Evolutionary conservation across 2,113 vertebrate species (phyloP).

Genomic region (Ageneiosus marmoratus): DNA sequence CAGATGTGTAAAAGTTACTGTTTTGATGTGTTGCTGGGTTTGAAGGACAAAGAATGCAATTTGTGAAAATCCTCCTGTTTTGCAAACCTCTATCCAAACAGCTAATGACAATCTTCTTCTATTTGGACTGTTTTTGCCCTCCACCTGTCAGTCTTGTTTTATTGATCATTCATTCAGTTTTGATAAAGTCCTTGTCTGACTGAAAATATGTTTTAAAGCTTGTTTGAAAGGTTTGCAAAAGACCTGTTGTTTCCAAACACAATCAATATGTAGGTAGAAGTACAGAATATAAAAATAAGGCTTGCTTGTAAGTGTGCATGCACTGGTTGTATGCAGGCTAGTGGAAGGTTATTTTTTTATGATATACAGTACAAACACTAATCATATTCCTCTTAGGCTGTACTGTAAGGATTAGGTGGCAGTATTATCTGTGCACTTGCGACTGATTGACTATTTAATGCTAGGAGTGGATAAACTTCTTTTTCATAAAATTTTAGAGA

Average conservation of each 20-base stretch:
- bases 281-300: neutral
- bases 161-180: no score
- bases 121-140: neutral
- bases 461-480: neutral
- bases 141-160: no score
- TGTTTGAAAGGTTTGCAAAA: neutral
- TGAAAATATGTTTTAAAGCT: neutral
- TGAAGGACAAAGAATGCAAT: neutral
- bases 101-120: neutral
- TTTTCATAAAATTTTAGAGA: neutral
- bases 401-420: neutral
- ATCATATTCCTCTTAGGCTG: neutral
- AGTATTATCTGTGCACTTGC: neutral
- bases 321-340: neutral
- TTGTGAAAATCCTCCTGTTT: neutral
- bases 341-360: neutral
- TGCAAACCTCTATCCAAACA: neutral
- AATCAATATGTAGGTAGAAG: neutral
- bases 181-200: neutral
- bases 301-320: neutral
- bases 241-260: neutral
- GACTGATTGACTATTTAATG: neutral
- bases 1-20: neutral
- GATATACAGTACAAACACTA: neutral
- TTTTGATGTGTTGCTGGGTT: neutral